Percentiles rank a stretch among this genome's conserved stretches.
Conservation (phyloP, 2,797 vertebrate species). For the Danio albolineatus region DNA sequence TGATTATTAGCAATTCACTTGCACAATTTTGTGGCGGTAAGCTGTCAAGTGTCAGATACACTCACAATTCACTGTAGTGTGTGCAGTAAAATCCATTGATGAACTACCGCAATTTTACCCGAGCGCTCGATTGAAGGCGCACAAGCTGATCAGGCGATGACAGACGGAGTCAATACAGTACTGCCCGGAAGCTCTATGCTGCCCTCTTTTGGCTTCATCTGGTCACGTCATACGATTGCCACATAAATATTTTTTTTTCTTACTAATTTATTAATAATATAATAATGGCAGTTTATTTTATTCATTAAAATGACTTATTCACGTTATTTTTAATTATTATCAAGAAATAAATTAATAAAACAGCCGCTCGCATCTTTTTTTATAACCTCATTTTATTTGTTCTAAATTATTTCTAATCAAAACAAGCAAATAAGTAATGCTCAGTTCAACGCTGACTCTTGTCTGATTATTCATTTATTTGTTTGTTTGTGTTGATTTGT, state of each 20-base stretch:
- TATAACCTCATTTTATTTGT: no score
- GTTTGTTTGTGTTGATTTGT: no score
- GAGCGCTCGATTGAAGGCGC: constrained; percentile 6
- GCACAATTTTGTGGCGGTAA: neutral
- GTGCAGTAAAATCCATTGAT: constrained; percentile 20
- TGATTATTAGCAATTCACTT: neutral
- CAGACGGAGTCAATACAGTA: neutral
- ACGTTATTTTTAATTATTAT: neutral
- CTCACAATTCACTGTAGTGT: neutral
- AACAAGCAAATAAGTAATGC: no score
- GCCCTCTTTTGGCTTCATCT: constrained; percentile 64
- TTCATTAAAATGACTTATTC: neutral
- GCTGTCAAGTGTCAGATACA: constrained; percentile 7
- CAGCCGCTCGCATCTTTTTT: neutral
- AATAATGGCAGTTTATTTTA: neutral
- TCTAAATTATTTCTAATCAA: no score
- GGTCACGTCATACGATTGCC: constrained; percentile 11
- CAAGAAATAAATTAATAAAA: neutral
- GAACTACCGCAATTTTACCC: constrained; percentile 15
- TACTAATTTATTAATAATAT: neutral
- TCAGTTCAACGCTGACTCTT: no score
- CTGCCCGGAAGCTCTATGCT: constrained; percentile 60
- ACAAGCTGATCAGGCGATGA: constrained; percentile 22
- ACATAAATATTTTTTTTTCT: neutral
- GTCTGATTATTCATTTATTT: no score